Evolutionary conservation across 1,140 invertebrate genomes (phyloP), one percentile per base, ranked within the genome.

Genomic region (Notospermus geniculatus): DNA sequence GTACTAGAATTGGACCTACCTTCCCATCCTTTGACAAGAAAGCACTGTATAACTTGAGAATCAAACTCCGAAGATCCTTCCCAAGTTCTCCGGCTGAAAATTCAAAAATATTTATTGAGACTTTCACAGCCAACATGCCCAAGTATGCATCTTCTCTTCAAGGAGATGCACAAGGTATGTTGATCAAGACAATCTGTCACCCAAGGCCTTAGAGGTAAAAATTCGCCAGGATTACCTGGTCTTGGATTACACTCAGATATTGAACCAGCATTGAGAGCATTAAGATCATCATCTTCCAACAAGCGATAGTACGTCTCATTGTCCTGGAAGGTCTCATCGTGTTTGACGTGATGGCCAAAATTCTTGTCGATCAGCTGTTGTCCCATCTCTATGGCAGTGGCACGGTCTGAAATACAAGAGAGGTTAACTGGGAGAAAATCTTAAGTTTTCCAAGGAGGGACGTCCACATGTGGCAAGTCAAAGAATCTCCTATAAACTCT

Each of bases 21-120:
- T 72, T 79, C 29, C 75, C 79, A 71, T 82, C 75, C 46, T 62
- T 29, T 11, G 75, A 75, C 17, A 83, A 62, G 54, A 77, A 81
- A 25, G 66, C 62, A 28, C 59, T 68, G 67, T 80, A 83, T 15
- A 83, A 70, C 32, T 73, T 74, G 27, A 80, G 57, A 53, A 83
- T 73, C 36, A 82, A 57, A 36, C 70, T 72, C n/a, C 74, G 65
- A 7, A 83, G 57, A 25, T 73, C 71, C 54, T 78, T 72, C 50
- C 79, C 82, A 43, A 81, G 68, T 62, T 80, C 73, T 53, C 63
- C 67, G 52, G 76, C 78, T 71, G 68, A n/a, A 63, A 71, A 53
- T 50, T 50, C 25, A 36, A 36, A 36, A 36, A 19, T 50, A n/a
- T 50, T 50, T 50, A 50, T 50, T 50, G 9, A 7, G 46, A 50